These are phyloP conservation scores for Volucella inflata DNA, from an alignment of 2,888 invertebrate species.

Conservation along the genomic window DNA sequence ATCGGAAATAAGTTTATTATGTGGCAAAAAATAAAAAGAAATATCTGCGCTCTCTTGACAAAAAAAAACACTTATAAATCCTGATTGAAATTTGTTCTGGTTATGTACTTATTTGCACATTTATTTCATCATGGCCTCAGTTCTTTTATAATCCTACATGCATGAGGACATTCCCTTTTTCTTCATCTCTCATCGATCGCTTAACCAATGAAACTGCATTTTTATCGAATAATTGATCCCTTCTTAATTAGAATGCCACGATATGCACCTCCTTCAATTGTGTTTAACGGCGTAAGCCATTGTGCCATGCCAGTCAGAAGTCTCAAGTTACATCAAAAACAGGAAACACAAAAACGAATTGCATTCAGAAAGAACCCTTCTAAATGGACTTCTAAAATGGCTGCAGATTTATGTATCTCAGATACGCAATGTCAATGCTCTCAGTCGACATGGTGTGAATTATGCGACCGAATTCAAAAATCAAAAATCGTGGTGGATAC, in stretches of 20 bases:
- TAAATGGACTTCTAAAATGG: constrained; percentile 56
- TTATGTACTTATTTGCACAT: too few species aligned
- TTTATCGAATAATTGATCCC: constrained; percentile 61
- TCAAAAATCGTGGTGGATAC: constrained; percentile 32
- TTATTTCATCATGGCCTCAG: too few species aligned
- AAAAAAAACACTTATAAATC: too few species aligned
- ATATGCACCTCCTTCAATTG: constrained; percentile 50
- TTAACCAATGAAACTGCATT: constrained; percentile 60
- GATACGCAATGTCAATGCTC: constrained; percentile 27
- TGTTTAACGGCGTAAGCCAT: constrained; percentile 48
- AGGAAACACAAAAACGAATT: constrained; percentile 8
- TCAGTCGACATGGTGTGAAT: neutral
- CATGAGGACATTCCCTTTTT: too few species aligned
- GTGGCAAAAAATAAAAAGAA: too few species aligned
- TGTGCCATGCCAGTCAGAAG: constrained; percentile 61
- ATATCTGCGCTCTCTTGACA: too few species aligned
- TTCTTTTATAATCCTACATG: too few species aligned
- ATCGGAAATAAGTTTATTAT: too few species aligned
- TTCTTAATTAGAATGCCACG: constrained; percentile 38
- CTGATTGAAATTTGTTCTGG: too few species aligned
- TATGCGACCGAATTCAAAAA: constrained; percentile 4
- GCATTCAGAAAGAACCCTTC: neutral
- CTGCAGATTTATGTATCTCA: constrained; percentile 14
- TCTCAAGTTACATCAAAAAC: constrained; percentile 34
- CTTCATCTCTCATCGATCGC: neutral